These are phyloP conservation scores for Agrochola lota DNA, from an alignment of 2,888 invertebrate species.

Conservation along the genomic window DNA sequence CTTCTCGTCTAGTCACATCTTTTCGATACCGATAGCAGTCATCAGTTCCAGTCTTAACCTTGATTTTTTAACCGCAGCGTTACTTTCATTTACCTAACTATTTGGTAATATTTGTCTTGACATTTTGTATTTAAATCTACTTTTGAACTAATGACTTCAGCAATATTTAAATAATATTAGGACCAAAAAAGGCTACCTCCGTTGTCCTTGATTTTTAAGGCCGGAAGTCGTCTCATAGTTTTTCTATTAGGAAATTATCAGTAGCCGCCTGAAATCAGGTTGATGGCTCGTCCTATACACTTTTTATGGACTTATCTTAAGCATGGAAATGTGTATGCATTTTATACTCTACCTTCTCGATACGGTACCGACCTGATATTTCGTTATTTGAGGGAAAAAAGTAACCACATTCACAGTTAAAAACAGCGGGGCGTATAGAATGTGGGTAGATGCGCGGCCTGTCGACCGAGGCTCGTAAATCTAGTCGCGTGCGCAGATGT, in stretches of 20 bases:
- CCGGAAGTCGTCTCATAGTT: background rate
- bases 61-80: background rate
- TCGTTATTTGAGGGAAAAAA: background rate
- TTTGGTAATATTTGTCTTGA: constrained; percentile 14
- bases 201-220: background rate
- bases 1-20: background rate
- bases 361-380: background rate
- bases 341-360: background rate
- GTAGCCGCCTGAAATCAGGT: too few species aligned
- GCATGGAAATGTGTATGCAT: background rate
- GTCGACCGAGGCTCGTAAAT: constrained; percentile 30
- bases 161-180: constrained; percentile 8
- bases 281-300: background rate
- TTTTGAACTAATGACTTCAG: background rate
- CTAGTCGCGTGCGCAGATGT: constrained; percentile 44
- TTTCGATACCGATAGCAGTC: background rate
- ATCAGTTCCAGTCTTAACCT: constrained; percentile 3
- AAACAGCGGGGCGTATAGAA: constrained; percentile 51
- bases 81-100: constrained; percentile 1
- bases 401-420: background rate
- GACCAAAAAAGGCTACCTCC: background rate
- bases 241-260: background rate
- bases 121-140: constrained; percentile 26
- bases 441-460: constrained; percentile 22
- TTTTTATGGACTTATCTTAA: too few species aligned